Percentiles rank a stretch among this genome's conserved stretches.
Evolutionary conservation across 2,113 vertebrate species (phyloP).

Genomic region (Oncorhynchus kisutch): DNA sequence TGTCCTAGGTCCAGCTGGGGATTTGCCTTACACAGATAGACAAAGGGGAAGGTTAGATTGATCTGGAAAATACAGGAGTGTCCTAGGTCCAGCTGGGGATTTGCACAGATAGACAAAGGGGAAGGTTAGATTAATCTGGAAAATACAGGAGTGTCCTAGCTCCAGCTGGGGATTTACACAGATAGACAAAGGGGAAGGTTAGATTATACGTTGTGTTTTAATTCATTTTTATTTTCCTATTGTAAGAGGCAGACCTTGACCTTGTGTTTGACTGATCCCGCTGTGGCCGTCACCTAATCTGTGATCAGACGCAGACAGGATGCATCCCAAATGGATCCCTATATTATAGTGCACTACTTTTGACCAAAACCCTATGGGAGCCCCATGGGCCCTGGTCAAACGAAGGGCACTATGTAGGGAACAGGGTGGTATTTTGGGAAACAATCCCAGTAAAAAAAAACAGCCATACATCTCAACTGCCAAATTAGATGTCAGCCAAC

Average conservation of each 20-base stretch:
- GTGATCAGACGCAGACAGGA: conserved; percentile 44
- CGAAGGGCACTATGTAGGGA: no score
- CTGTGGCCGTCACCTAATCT: conserved; percentile 49
- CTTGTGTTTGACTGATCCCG: conserved; percentile 46
- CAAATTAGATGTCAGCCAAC: conserved; percentile 75
- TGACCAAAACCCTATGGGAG: no score
- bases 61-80: conserved; percentile 56
- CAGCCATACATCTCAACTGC: conserved; percentile 59
- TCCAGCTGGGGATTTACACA: conserved; percentile 38
- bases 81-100: conserved; percentile 18
- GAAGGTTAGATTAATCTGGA: conserved; percentile 57
- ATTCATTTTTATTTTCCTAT: conserved; percentile 31
- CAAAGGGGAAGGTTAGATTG: conserved; percentile 47
- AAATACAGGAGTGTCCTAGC: conserved; percentile 40
- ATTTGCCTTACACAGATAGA: conserved; percentile 35
- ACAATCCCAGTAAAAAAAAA: conserved; percentile 66
- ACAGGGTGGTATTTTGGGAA: no score
- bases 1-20: conserved; percentile 12
- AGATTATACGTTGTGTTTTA: conserved; percentile 3
- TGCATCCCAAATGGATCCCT: no score
- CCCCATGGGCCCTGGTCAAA: no score
- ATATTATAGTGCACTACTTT: no score
- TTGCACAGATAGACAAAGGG: conserved; percentile 27
- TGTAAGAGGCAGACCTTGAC: conserved; percentile 26
- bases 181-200: conserved; percentile 4